These are phyloP conservation scores for Rutpela maculata DNA, from an alignment of 2,888 invertebrate genomes.

Conservation along the genomic window DNA sequence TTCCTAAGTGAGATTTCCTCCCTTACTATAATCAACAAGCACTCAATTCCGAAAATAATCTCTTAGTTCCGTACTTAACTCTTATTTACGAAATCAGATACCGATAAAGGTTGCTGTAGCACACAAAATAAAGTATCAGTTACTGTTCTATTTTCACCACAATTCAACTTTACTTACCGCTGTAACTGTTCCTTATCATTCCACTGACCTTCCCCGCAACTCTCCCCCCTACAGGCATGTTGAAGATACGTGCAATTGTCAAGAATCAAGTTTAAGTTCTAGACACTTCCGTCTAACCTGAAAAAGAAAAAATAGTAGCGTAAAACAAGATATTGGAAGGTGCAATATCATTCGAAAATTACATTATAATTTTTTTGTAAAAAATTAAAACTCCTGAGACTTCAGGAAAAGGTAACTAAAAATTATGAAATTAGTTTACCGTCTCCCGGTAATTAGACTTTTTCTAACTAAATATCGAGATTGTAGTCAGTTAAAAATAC, in stretches of 20 bases:
- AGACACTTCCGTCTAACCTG: constrained; percentile 10
- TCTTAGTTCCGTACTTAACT: no score
- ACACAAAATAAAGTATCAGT: background rate
- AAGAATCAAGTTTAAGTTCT: background rate
- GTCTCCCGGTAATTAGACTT: no score
- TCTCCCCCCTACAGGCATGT: constrained; percentile 81
- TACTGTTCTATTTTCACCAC: background rate
- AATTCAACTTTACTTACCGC: constrained; percentile 76
- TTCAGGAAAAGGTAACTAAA: no score
- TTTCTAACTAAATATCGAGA: no score
- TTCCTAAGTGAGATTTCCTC: no score
- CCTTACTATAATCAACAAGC: no score
- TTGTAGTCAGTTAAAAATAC: no score
- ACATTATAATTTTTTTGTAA: no score
- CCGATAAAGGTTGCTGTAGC: background rate
- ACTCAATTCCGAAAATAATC: no score
- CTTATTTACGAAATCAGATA: background rate
- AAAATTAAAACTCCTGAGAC: no score
- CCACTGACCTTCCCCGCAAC: constrained; percentile 87
- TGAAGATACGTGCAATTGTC: constrained; percentile 36
- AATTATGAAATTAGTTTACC: no score
- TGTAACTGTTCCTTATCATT: constrained; percentile 84
- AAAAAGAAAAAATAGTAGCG: background rate
- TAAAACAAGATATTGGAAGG: background rate
- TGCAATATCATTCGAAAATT: no score